Base-by-base conservation (phyloP, 2,797 vertebrate species). In the Parotocinclus haroldoi region DNA sequence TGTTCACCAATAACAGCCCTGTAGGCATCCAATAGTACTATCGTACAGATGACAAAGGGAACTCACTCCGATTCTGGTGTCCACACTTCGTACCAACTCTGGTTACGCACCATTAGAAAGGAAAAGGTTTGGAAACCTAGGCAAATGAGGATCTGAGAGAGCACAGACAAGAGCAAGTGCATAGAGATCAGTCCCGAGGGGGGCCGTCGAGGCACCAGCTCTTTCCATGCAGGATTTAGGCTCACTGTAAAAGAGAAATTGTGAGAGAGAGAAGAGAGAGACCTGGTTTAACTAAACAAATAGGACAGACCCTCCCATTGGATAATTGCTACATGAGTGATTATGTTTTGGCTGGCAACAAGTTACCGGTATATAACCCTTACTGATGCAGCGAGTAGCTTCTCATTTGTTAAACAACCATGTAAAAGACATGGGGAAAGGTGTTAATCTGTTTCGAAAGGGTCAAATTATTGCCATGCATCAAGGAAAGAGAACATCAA, bases 121-220 rank as follows among this genome's bases (percentile, higher is more conserved):
- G 94, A 91, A 0, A 92, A 40, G 48, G 73, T 88, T 74, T 99
- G 97, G 89, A 99, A 98, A 80, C 89, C 89, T 80, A 97, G 81
- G 81, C 91, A 95, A 85, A 97, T 92, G 78, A 98, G 70, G 78
- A 98, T 96, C 86, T 99, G 97, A 75, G 93, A 92, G 49, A 99
- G 84, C 79, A 99, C 95, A 0, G 96, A 98, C 83, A 93, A 92
- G 68, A 99, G 89, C 69, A 99, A 89, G 48, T 93, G 88, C 58
- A 87, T 92, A 37, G 97, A 99, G 88, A 99, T 96, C 67, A 99
- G 94, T 69, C 96, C 95, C 7, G 95, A 94, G 0, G 97, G 96
- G 37, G 96, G 97, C 55, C 93, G 92, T 27, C 82, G 91, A 0
- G 96, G 81, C 56, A 97, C 96, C 39, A 99, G 90, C 66, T 96